These are phyloP conservation scores for Mercenaria mercenaria DNA, from an alignment of 1,140 invertebrate species.

Conservation along the genomic window DNA sequence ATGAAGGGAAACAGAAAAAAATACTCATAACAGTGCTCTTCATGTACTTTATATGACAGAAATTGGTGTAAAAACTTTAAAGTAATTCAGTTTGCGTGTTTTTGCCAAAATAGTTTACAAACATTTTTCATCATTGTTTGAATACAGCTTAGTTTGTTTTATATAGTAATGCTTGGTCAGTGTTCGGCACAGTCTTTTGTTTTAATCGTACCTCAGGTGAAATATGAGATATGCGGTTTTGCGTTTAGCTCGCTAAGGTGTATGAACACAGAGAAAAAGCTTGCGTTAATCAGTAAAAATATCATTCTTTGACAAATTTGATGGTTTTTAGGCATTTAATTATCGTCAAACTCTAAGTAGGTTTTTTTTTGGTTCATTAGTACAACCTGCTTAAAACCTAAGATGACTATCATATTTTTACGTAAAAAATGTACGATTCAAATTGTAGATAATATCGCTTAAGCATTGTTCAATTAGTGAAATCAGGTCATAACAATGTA, in stretches of 20 bases:
- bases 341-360: neutral
- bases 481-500: neutral
- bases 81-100: too few species aligned
- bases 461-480: neutral
- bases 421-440: neutral
- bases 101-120: too few species aligned
- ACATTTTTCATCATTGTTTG: too few species aligned
- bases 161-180: conserved; percentile 4
- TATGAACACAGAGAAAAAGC: conserved; percentile 1
- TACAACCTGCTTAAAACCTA: neutral
- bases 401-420: conserved; percentile 10
- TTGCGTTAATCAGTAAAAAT: conserved; percentile 16
- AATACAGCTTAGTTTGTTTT: conserved; percentile 6
- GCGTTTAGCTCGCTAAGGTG: neutral
- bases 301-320: conserved; percentile 52
- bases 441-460: neutral
- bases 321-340: conserved; percentile 45
- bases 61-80: too few species aligned
- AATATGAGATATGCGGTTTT: conserved; percentile 12
- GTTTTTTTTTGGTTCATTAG: conserved; percentile 30
- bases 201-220: conserved; percentile 9
- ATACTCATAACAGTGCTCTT: too few species aligned
- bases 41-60: too few species aligned
- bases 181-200: neutral
- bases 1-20: too few species aligned